Base-by-base conservation (phyloP, 92 coral and sea anemone genomes). In the Epizoanthus rinbou region DNA sequence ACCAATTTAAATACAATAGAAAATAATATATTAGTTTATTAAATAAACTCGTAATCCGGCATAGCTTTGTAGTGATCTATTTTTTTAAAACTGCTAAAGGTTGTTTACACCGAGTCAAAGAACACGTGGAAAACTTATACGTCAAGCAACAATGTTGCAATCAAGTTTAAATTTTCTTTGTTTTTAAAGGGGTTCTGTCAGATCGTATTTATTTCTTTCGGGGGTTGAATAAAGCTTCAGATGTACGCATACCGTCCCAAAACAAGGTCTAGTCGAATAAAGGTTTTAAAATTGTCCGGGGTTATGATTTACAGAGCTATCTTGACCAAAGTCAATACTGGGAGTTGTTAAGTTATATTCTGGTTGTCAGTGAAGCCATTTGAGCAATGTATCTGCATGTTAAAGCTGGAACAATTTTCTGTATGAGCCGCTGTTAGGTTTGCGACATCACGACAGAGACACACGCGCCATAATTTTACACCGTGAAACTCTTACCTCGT, bases 401-500 rank as follows among this genome's bases (percentile, higher is more conserved):
- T 6, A 28, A 41, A 64, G 24, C 47, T 57, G 25, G 54, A 35
- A n/a, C 9, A 57, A 52, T 52, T 14, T 35, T 21, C 69, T 21
- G 33, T 78, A 37, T 60, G 9, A 64, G 3, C 69, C 5, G 28
- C 9, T 16, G 5, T 50, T 0, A 50, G 8, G 7, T 50, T 50
- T 50, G 9, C 54, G 54, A 50, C 54, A 11, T 11, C 54, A 71
- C 57, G 39, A 62, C 1, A 78, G 16, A 60, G 63, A 39, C 33
- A 16, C 35, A 52, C 69, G 59, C 33, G 4, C 23, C 53, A 17
- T 28, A 28, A 28, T 28, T 37, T 78, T 47, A 63, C 15, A 22
- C 63, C 17, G 39, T 28, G 65, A 78, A 76, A 60, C 58, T 6
- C 58, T 78, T 43, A 78, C 82, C 70, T 62, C 64, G 71, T 9